Conservation (phyloP, 1,140 invertebrate genomes). For the Spodoptera litura region DNA sequence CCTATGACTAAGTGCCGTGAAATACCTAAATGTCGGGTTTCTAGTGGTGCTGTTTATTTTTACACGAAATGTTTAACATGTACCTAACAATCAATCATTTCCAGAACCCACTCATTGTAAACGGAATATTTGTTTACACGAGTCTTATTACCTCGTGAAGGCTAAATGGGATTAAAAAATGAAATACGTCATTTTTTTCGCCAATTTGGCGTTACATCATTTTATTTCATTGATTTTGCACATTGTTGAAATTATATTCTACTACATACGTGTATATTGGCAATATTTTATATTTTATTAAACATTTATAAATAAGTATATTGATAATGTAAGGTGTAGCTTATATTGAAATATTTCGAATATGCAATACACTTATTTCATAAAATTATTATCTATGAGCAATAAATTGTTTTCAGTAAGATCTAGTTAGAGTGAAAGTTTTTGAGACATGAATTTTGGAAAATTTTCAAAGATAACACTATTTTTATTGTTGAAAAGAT, state of each 20-base stretch:
- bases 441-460: conserved; percentile 26
- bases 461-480: conserved; percentile 24
- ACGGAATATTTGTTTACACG: too few species aligned
- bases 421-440: conserved; percentile 27
- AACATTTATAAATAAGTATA: conserved; percentile 56
- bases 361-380: conserved; percentile 42
- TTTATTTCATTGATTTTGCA: conserved; percentile 75
- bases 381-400: conserved; percentile 44
- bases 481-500: conserved; percentile 10
- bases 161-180: not conserved
- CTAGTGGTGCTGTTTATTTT: too few species aligned
- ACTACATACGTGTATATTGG: conserved; percentile 61
- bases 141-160: too few species aligned
- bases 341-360: conserved; percentile 34
- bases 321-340: conserved; percentile 41
- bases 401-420: conserved; percentile 40
- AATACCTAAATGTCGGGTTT: too few species aligned
- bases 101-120: too few species aligned
- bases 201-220: conserved; percentile 74
- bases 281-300: conserved; percentile 55
- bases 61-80: too few species aligned
- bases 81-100: too few species aligned
- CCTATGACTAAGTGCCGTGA: too few species aligned
- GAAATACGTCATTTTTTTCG: conserved; percentile 50
- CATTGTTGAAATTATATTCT: conserved; percentile 67